These are phyloP conservation scores for Xiphophorus birchmanni DNA, from an alignment of 2,797 vertebrate genomes.

Conservation along the genomic window DNA sequence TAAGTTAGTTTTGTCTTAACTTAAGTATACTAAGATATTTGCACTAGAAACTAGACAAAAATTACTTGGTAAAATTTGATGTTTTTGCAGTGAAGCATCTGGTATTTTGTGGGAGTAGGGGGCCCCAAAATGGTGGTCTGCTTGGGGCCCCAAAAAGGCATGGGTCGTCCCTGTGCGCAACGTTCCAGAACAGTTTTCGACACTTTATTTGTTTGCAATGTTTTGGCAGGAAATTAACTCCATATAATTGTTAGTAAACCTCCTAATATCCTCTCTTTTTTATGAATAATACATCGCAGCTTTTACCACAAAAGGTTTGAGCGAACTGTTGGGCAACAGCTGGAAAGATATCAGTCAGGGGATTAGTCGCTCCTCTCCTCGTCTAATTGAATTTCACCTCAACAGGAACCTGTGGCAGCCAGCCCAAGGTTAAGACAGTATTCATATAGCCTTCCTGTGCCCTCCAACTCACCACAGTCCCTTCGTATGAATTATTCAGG, in stretches of 20 bases:
- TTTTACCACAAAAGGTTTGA: neutral
- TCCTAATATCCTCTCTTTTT: slow-evolving; percentile 16
- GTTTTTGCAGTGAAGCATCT: too few relatives aligned
- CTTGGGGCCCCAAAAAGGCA: too few relatives aligned
- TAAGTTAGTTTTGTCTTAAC: too few relatives aligned
- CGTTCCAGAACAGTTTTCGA: too few relatives aligned
- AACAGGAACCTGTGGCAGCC: slow-evolving; percentile 55
- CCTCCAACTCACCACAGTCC: slow-evolving; percentile 29
- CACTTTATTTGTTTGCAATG: too few relatives aligned
- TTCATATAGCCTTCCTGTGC: slow-evolving; percentile 46
- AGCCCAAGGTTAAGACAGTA: slow-evolving; percentile 51
- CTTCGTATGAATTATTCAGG: slow-evolving; percentile 67
- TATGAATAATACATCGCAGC: neutral
- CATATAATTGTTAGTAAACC: neutral
- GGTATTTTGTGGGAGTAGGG: too few relatives aligned
- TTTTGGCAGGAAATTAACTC: too few relatives aligned
- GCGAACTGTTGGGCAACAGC: slow-evolving; percentile 11
- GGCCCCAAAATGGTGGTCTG: too few relatives aligned
- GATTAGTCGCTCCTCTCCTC: slow-evolving; percentile 33
- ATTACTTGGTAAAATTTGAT: too few relatives aligned
- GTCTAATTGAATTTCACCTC: slow-evolving; percentile 65
- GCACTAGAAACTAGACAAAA: too few relatives aligned
- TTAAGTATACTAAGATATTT: too few relatives aligned
- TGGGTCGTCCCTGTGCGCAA: too few relatives aligned
- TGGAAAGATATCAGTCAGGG: slow-evolving; percentile 20